Conservation (phyloP, 2,888 invertebrate genomes). For the Strigamia transsilvanica region DNA sequence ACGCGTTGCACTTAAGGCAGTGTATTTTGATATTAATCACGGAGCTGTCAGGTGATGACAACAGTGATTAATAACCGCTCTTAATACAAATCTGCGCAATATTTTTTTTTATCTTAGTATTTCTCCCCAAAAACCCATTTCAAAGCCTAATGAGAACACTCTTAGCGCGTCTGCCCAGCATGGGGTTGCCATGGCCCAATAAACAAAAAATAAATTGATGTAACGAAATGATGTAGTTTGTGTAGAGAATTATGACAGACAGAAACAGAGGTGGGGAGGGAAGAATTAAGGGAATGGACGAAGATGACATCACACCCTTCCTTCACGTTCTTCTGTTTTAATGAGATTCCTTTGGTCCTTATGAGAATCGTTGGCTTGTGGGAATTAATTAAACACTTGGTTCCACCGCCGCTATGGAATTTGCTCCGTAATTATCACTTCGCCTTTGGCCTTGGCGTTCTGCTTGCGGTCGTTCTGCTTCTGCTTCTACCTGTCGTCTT, state of each 20-base stretch:
- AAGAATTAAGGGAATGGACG: constrained; percentile 1
- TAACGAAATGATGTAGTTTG: neutral
- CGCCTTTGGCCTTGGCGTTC: constrained; percentile 1
- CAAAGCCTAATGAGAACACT: constrained; percentile 21
- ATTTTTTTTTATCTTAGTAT: constrained; percentile 9
- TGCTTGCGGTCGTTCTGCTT: neutral
- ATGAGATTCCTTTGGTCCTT: constrained; percentile 30
- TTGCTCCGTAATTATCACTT: constrained; percentile 30
- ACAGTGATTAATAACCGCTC: constrained; percentile 54
- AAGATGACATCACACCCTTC: constrained; percentile 6
- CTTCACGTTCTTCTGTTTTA: constrained; percentile 26
- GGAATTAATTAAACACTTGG: constrained; percentile 26
- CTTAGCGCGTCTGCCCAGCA: constrained; percentile 10
- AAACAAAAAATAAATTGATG: constrained; percentile 30
- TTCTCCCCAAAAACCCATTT: constrained; percentile 20
- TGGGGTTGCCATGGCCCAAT: constrained; percentile 22
- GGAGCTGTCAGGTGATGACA: constrained; percentile 53
- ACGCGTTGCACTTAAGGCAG: constrained; percentile 44
- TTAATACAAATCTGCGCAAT: constrained; percentile 54
- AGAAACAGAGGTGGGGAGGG: neutral
- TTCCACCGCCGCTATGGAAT: constrained; percentile 10
- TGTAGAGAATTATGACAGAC: neutral
- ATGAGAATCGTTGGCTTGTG: constrained; percentile 21
- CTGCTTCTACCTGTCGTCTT: constrained; percentile 2
- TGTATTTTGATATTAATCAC: constrained; percentile 54